Percentiles rank a stretch among this genome's conserved stretches.
Evolutionary conservation across 2,797 vertebrate genomes (phyloP).

Genomic region (Sebastes trivittatus): DNA sequence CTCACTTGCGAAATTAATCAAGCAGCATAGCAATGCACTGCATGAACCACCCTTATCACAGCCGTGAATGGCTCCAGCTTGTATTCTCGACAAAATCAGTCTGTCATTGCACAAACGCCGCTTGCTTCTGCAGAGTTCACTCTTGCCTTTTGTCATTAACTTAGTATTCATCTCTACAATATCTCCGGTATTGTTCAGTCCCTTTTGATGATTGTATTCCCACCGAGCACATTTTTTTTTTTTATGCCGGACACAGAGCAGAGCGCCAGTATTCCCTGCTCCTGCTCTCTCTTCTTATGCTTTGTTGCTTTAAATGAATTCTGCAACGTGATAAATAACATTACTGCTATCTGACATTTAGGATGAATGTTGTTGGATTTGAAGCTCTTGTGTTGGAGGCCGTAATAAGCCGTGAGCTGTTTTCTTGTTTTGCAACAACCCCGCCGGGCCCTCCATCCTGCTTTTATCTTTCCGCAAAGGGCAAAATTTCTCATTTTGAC

Average conservation of each 20-base stretch:
- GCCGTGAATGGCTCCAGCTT: constrained; percentile 75
- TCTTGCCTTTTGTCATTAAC: constrained; percentile 67
- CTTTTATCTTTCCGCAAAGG: constrained; percentile 75
- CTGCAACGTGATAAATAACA: constrained; percentile 73
- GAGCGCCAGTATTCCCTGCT: constrained; percentile 10
- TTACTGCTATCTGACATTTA: constrained; percentile 77
- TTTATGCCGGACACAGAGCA: constrained; percentile 25
- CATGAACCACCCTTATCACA: constrained; percentile 64
- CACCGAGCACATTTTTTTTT: constrained; percentile 37
- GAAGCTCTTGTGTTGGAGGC: constrained; percentile 65
- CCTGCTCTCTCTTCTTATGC: constrained; percentile 18
- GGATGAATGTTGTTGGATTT: constrained; percentile 76
- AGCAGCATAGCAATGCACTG: constrained; percentile 53
- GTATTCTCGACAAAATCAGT: constrained; percentile 68
- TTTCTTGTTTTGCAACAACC: constrained; percentile 63
- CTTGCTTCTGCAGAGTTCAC: constrained; percentile 68
- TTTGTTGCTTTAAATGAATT: constrained; percentile 66
- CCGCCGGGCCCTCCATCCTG: constrained; percentile 46
- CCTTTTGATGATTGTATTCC: constrained; percentile 55
- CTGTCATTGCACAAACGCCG: constrained; percentile 61
- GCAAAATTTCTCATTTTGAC: constrained; percentile 73
- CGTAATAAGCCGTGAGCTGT: constrained; percentile 64
- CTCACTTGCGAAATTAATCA: constrained; percentile 75
- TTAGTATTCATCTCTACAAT: constrained; percentile 64
- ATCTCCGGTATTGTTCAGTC: constrained; percentile 33